These are phyloP conservation scores for Prochilodus magdalenae DNA, from an alignment of 2,113 vertebrate genomes.

Conservation along the genomic window DNA sequence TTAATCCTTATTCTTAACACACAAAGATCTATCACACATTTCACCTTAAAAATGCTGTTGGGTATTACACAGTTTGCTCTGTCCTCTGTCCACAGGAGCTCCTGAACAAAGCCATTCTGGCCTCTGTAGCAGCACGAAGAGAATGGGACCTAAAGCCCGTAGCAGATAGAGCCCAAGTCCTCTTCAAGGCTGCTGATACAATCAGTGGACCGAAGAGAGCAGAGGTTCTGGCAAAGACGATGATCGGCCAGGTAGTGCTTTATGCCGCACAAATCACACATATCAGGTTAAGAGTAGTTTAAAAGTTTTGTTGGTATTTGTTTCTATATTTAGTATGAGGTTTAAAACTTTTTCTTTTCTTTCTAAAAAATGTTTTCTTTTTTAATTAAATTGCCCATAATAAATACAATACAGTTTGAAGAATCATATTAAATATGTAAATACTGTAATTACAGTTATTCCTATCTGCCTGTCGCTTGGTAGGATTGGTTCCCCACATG, in stretches of 20 bases:
- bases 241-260: slow-evolving; percentile 89
- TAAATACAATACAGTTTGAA: too few species aligned
- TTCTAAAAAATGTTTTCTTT: too few species aligned
- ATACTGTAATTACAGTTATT: too few species aligned
- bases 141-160: slow-evolving; percentile 93
- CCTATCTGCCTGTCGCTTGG: too few species aligned
- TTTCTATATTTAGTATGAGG: too few species aligned
- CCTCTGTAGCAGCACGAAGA: slow-evolving; percentile 81
- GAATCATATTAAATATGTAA: too few species aligned
- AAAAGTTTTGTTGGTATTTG: too few species aligned
- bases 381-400: too few species aligned
- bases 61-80: background rate
- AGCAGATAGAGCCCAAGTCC: slow-evolving; percentile 88
- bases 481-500: too few species aligned
- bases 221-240: slow-evolving; percentile 93
- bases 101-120: slow-evolving; percentile 88
- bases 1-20: too few species aligned
- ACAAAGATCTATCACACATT: background rate
- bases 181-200: slow-evolving; percentile 89
- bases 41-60: background rate
- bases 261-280: background rate
- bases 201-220: slow-evolving; percentile 86
- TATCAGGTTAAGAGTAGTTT: too few species aligned
- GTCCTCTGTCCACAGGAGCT: slow-evolving; percentile 77
- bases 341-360: too few species aligned